Percentiles rank a stretch among this genome's conserved stretches.
Evolutionary conservation across 2,797 vertebrate genomes (phyloP).

Genomic region (Valencia hispanica): DNA sequence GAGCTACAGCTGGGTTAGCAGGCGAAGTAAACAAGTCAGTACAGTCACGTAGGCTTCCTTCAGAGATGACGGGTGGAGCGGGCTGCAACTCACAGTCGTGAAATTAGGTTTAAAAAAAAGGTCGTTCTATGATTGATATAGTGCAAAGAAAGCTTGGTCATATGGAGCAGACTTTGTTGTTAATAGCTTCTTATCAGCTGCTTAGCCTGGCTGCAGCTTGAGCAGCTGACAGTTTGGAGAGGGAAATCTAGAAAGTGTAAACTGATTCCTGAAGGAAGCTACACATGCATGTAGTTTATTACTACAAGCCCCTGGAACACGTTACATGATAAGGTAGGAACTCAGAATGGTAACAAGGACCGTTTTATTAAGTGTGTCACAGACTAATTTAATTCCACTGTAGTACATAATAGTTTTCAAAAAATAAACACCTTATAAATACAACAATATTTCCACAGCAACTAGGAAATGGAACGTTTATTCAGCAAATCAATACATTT

Average conservation of each 20-base stretch:
- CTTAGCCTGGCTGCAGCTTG: slow-evolving; percentile 28
- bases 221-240: slow-evolving; percentile 37
- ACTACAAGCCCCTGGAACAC: neutral
- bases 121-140: accelerated
- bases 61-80: slow-evolving; percentile 32
- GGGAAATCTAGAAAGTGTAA: slow-evolving; percentile 27
- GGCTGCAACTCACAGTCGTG: neutral
- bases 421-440: neutral
- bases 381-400: neutral
- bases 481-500: neutral
- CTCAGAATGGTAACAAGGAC: neutral
- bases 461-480: neutral
- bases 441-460: neutral
- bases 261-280: neutral
- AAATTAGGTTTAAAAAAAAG: neutral
- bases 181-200: slow-evolving; percentile 7
- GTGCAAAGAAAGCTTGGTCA: neutral
- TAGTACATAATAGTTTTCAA: neutral
- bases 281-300: neutral
- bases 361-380: neutral
- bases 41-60: slow-evolving; percentile 71
- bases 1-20: slow-evolving; percentile 40
- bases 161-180: slow-evolving; percentile 5
- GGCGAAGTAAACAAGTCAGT: slow-evolving; percentile 74
- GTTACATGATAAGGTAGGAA: neutral